Evolutionary conservation across 2,113 vertebrate genomes (phyloP).

Genomic region (Gymnobelideus leadbeateri): DNA sequence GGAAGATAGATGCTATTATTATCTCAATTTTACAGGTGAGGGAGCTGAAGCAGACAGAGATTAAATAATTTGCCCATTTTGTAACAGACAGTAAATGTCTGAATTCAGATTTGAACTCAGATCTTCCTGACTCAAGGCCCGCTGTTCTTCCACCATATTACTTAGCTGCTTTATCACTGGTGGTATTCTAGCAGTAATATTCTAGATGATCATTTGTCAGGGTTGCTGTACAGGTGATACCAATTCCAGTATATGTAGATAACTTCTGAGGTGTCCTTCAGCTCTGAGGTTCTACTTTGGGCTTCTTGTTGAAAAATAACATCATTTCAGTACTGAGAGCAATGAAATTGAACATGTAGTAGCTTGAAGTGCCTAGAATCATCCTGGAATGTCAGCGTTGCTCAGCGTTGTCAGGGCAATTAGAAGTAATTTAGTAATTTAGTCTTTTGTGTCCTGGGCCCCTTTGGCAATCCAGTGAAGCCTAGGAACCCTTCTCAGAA

Average conservation of each 20-base stretch:
- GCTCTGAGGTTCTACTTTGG: neutral
- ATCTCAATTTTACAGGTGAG: neutral
- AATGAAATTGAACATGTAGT: neutral
- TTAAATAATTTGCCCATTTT: neutral
- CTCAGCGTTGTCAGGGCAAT: neutral
- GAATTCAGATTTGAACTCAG: neutral
- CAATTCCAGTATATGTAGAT: neutral
- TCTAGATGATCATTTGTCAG: neutral
- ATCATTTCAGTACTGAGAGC: no score
- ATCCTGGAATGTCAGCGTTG: neutral
- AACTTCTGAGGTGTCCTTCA: neutral
- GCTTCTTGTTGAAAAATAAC: neutral
- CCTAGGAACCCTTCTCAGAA: neutral
- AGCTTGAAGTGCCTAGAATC: neutral
- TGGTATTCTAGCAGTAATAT: neutral
- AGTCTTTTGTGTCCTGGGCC: neutral
- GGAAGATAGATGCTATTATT: neutral
- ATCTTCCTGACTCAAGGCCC: neutral
- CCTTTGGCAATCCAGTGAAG: slow-evolving; percentile 8
- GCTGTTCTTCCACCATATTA: neutral
- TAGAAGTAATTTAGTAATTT: neutral
- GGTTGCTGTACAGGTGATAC: neutral
- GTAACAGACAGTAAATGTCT: neutral
- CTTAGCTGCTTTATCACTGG: neutral
- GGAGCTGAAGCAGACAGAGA: neutral